Evolutionary conservation across 2,113 vertebrate genomes (phyloP).

Genomic region (Verasper variegatus): DNA sequence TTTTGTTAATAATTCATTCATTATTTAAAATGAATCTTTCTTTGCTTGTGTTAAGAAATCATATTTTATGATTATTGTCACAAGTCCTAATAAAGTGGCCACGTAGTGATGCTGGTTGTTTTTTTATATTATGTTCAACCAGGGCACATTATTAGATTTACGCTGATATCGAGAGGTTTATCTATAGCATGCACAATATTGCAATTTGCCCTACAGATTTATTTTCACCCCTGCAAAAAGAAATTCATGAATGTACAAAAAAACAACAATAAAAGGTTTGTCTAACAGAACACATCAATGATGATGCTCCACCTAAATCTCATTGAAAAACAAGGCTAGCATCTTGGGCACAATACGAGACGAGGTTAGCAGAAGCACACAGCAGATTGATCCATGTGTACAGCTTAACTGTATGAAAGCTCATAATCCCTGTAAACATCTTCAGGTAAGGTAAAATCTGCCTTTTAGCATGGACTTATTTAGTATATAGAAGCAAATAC

Average conservation of each 20-base stretch:
- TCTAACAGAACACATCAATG: constrained; percentile 51
- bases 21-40: no score
- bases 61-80: no score
- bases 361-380: constrained; percentile 61
- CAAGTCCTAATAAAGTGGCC: no score
- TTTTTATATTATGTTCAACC: not conserved
- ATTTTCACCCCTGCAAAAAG: no score
- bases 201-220: no score
- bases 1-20: no score
- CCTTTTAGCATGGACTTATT: constrained; percentile 81
- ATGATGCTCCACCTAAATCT: constrained; percentile 4
- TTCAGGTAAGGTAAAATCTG: constrained; percentile 79
- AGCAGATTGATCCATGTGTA: constrained; percentile 74
- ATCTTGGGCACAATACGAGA: constrained; percentile 45
- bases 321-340: constrained; percentile 22
- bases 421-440: constrained; percentile 83
- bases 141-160: not conserved
- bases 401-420: constrained; percentile 76
- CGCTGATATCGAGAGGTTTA: no score
- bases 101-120: not conserved
- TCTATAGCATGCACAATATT: no score
- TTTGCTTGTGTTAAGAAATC: no score
- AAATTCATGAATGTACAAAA: no score
- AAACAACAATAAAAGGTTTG: constrained; percentile 6
- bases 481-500: constrained; percentile 78